phyloP scores from a whole-genome alignment of 2,888 invertebrate species.

The Lithophane socia region DNA sequence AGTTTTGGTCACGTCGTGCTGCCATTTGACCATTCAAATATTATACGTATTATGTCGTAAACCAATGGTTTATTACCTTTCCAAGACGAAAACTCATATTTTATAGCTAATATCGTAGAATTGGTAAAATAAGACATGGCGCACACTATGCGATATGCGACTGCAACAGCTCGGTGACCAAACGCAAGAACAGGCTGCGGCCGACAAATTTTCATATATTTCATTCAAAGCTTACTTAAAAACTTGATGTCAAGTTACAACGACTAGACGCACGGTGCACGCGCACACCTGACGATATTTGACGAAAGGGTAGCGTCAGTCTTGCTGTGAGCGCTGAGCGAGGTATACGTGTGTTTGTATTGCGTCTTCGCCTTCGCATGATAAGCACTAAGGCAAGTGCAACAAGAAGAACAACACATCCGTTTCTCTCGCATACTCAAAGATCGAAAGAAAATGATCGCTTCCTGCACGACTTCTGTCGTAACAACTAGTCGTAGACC shows the following conservation, averaged over 20 bases:
- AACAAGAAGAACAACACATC: no score
- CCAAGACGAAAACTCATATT: constrained; percentile 81
- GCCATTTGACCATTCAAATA: constrained; percentile 74
- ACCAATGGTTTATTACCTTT: constrained; percentile 80
- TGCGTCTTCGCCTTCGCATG: no score
- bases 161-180: neutral
- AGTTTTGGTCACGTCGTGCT: constrained; percentile 75
- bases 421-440: no score
- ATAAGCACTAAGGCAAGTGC: no score
- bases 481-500: neutral
- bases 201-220: no score
- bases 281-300: no score
- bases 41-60: constrained; percentile 73
- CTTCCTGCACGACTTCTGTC: neutral
- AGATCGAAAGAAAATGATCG: neutral
- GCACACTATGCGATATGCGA: neutral
- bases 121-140: constrained; percentile 70
- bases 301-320: neutral
- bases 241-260: neutral
- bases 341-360: neutral
- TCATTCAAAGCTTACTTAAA: neutral
- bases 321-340: neutral
- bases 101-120: constrained; percentile 70
- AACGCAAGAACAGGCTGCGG: neutral
- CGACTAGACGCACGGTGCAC: no score